A percentile compares a stretch with the other conserved stretches of the same genome.
These are phyloP conservation scores for Rhynchonycteris naso DNA, from an alignment of 2,797 vertebrate genomes.

Conservation along the genomic window DNA sequence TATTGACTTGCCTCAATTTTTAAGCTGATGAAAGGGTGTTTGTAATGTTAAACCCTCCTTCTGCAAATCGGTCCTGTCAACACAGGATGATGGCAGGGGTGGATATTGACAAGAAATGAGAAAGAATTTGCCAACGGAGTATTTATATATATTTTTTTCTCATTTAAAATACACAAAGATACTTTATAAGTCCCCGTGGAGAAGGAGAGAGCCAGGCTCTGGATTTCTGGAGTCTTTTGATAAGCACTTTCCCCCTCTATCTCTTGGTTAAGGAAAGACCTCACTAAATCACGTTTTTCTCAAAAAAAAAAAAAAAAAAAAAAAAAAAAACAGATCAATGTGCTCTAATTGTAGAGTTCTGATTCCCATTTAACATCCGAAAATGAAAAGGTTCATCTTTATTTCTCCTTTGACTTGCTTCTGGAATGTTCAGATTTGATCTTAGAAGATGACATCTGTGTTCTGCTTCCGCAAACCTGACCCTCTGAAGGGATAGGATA, in stretches of 20 bases:
- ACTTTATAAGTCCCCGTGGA: background rate
- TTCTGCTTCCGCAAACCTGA: background rate
- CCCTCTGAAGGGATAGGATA: background rate
- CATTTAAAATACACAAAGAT: conserved; percentile 21
- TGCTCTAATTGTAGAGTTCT: background rate
- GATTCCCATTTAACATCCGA: conserved; percentile 4
- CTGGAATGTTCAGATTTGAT: conserved; percentile 50
- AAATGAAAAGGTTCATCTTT: background rate
- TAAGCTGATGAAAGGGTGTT: conserved; percentile 64
- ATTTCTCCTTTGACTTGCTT: conserved; percentile 33
- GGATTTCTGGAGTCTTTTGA: background rate
- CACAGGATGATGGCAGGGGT: background rate
- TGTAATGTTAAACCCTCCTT: conserved; percentile 65
- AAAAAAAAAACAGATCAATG: too few species aligned
- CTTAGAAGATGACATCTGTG: background rate
- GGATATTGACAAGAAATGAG: conserved; percentile 55
- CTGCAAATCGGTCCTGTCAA: conserved; percentile 58
- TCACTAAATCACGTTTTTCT: background rate
- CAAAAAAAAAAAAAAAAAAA: too few species aligned
- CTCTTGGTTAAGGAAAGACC: background rate
- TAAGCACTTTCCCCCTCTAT: background rate
- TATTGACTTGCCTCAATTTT: conserved; percentile 64
- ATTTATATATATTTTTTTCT: conserved; percentile 39
- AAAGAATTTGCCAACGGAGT: background rate
- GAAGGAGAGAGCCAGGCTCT: background rate